Conservation (phyloP, 2,888 invertebrate genomes). For the Pristionchus japonicus region DNA sequence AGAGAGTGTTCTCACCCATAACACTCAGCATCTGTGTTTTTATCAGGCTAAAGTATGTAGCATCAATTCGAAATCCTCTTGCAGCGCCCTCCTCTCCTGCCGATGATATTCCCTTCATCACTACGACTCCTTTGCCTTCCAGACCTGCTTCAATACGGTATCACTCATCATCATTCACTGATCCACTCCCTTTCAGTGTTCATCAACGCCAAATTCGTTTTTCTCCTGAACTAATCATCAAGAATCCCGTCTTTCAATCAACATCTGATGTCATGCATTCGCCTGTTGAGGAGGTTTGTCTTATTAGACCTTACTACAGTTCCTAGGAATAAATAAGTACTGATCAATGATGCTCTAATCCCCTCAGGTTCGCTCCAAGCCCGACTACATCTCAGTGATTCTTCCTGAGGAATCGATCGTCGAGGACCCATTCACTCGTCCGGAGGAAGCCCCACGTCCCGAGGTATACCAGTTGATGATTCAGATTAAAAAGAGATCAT, state of each 20-base stretch:
- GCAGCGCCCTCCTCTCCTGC: conserved; percentile 12
- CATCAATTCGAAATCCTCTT: too few species aligned
- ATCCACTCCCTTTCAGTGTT: neutral
- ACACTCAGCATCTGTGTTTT: neutral
- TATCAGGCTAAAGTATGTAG: too few species aligned
- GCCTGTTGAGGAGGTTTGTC: conserved; percentile 51
- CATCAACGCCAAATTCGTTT: neutral
- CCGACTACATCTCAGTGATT: neutral
- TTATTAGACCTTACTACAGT: neutral
- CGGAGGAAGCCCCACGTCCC: neutral
- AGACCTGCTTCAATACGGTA: conserved; percentile 4
- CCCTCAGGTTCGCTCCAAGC: neutral
- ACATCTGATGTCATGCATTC: conserved; percentile 53
- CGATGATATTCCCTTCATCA: conserved; percentile 48
- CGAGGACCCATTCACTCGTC: conserved; percentile 19
- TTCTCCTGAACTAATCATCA: conserved; percentile 56
- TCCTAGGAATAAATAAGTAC: too few species aligned
- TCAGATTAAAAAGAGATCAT: neutral
- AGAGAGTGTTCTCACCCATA: neutral
- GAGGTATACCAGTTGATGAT: neutral
- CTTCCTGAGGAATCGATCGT: conserved; percentile 32
- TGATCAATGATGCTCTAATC: too few species aligned
- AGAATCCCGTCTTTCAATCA: conserved; percentile 63
- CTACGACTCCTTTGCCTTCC: neutral
- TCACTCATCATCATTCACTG: neutral